Evolutionary conservation across 2,888 invertebrate genomes (phyloP).

Genomic region (Philhelius pedissequus): DNA sequence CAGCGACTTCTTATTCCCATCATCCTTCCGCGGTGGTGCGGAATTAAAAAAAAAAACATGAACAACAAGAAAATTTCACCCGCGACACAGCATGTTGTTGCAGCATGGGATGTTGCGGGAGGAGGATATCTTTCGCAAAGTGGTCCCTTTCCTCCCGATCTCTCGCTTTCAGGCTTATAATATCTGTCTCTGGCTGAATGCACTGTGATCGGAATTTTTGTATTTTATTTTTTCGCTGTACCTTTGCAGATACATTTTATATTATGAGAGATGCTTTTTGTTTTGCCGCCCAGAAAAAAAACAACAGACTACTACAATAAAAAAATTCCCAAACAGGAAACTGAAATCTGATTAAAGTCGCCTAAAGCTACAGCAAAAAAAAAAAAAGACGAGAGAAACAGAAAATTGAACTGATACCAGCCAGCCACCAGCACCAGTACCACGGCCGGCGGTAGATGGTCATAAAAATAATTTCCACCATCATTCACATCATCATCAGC

Average conservation of each 20-base stretch:
- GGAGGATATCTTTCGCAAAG: conserved; percentile 39
- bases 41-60: conserved; percentile 54
- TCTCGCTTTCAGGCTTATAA: background rate
- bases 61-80: conserved; percentile 67
- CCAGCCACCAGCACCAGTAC: background rate
- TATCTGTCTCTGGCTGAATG: conserved; percentile 5
- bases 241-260: conserved; percentile 52
- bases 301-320: conserved; percentile 4
- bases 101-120: conserved; percentile 44
- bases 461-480: conserved; percentile 65
- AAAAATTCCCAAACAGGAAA: conserved; percentile 55
- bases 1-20: conserved; percentile 23
- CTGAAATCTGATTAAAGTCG: conserved; percentile 65
- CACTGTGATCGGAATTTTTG: conserved; percentile 53
- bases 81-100: conserved; percentile 55
- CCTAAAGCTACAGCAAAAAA: conserved; percentile 22
- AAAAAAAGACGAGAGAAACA: background rate
- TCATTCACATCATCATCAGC: conserved; percentile 58
- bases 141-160: background rate
- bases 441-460: conserved; percentile 10
- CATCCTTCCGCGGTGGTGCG: background rate
- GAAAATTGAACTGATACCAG: conserved; percentile 6
- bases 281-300: conserved; percentile 34
- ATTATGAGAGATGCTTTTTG: conserved; percentile 25
- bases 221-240: conserved; percentile 27